Evolutionary conservation across 1,140 invertebrate genomes (phyloP).

Genomic region (Acromyrmex heyeri): DNA sequence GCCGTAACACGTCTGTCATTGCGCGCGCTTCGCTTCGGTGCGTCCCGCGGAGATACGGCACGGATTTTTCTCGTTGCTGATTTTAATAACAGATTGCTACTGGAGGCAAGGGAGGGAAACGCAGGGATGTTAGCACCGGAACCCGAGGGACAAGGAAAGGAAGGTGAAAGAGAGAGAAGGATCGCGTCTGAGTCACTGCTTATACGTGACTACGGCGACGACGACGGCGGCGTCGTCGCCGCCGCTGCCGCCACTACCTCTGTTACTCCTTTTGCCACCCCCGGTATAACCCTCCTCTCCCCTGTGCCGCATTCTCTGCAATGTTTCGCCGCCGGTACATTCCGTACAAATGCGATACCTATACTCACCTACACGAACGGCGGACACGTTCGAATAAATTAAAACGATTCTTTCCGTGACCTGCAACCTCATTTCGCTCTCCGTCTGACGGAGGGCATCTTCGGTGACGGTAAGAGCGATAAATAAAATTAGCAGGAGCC

Average conservation of each 20-base stretch:
- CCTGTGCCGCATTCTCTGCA: slow-evolving; percentile 57
- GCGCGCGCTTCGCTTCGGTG: slow-evolving; percentile 52
- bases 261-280: slow-evolving; percentile 6
- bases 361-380: slow-evolving; percentile 33
- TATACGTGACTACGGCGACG: slow-evolving; percentile 84
- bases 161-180: slow-evolving; percentile 42
- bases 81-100: slow-evolving; percentile 86
- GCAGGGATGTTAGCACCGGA: slow-evolving; percentile 55
- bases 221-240: slow-evolving; percentile 13
- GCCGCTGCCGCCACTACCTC: not conserved
- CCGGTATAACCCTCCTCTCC: slow-evolving; percentile 48
- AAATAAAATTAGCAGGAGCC: slow-evolving; percentile 66
- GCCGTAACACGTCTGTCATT: slow-evolving; percentile 84
- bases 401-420: slow-evolving; percentile 69
- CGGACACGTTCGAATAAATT: slow-evolving; percentile 72
- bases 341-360: slow-evolving; percentile 64
- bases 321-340: slow-evolving; percentile 66
- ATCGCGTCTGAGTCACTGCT: slow-evolving; percentile 82
- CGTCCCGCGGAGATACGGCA: slow-evolving; percentile 83
- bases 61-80: slow-evolving; percentile 87
- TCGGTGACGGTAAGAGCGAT: slow-evolving; percentile 45
- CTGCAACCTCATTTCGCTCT: slow-evolving; percentile 53
- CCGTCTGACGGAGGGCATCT: slow-evolving; percentile 16
- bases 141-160: slow-evolving; percentile 34
- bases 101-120: slow-evolving; percentile 58